Evolutionary conservation across 2,888 invertebrate species (phyloP), one percentile per base, ranked within the genome.

Genomic region (Julus scandinavius): DNA sequence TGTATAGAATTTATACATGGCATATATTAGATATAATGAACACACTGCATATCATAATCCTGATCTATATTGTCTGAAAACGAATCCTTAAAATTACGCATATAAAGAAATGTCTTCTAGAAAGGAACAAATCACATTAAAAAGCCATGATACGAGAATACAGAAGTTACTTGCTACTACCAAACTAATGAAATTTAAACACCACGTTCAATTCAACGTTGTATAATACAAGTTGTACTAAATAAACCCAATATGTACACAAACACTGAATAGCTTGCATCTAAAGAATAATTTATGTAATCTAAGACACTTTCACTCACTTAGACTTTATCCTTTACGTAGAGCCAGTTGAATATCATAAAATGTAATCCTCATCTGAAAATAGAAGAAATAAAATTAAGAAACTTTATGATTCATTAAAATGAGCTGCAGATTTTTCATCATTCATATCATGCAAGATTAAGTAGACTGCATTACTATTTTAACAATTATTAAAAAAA

Each of bases 351-450:
- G 80, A 80, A 80, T 38, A 80, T 9, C 20, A 38, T 38, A 80
- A 80, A 38, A 80, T 38, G 20, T 80, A 80, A 80, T 80, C 80
- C 80, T 80, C 80, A 80, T 80, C 80, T 80, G 80, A 80, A 80
- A 80, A 80, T 38, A 80, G 38, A 80, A 20, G 6, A 20, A 72
- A 29, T n/a, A 72, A 72, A 80, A 80, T 29, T 13, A 7, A 7
- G 20, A 29, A 20, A 7, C 20, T 72, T n/a, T 72, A 20, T 17
- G 20, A 72, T 20, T 4, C 20, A 20, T 17, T n/a, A 49, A 49
- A 49, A 49, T 49, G 7, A 49, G 49, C 49, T 9, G 0, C 49
- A 49, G 49, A 49, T 49, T 49, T 49, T 9, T 49, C 45, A 45
- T 7, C 45, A 45, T 2, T 2, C 45, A 45, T 29, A 29, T 29